Evolutionary conservation across 2,797 vertebrate genomes (phyloP).

Genomic region (Cryptoblepharus egeriae): DNA sequence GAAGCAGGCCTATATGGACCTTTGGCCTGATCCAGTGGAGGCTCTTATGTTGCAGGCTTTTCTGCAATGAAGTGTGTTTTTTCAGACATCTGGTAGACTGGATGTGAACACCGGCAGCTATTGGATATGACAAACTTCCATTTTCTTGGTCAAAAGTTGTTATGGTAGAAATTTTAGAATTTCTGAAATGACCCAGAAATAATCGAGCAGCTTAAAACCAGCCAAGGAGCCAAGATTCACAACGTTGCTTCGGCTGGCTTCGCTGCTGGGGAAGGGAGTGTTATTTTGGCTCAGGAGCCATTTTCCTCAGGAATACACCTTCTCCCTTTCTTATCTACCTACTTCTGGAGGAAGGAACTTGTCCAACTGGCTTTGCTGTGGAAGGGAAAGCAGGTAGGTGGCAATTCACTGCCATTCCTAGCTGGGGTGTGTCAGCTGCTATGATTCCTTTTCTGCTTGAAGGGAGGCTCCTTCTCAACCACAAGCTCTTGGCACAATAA

Average conservation of each 20-base stretch:
- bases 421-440: neutral
- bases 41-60: no score
- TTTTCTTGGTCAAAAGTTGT: neutral
- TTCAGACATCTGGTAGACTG: neutral
- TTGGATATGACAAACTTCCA: neutral
- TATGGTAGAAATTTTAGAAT: neutral
- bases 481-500: neutral
- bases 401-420: neutral
- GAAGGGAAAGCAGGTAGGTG: neutral
- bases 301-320: neutral
- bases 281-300: neutral
- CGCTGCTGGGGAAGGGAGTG: neutral
- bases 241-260: neutral
- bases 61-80: no score
- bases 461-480: neutral
- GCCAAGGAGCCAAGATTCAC: neutral
- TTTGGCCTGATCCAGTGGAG: no score
- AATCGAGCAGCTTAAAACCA: neutral
- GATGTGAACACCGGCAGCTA: no score
- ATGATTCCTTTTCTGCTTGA: neutral
- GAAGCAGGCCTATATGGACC: no score
- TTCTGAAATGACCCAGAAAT: neutral
- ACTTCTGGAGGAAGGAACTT: conserved; percentile 10
- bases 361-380: neutral
- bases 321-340: neutral